Percentiles rank a stretch among this genome's conserved stretches.
These are phyloP conservation scores for Hyles euphorbiae DNA, from an alignment of 1,140 invertebrate genomes.

Conservation along the genomic window DNA sequence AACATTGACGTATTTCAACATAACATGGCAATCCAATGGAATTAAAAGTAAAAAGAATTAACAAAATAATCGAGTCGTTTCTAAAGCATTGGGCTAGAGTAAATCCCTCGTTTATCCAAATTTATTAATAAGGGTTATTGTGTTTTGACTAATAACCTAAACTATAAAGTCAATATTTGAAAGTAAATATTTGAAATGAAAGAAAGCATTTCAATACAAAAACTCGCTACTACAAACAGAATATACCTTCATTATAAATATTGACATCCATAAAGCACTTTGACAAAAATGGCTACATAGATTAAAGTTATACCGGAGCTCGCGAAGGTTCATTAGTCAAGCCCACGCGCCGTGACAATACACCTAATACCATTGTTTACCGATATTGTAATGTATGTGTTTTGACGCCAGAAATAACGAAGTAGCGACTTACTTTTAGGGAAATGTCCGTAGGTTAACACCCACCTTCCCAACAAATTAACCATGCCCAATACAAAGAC, in stretches of 20 bases:
- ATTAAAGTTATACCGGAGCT: background rate
- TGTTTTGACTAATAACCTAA: no score
- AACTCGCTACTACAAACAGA: background rate
- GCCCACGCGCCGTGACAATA: constrained; percentile 38
- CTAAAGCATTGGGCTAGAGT: no score
- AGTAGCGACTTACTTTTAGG: constrained; percentile 1
- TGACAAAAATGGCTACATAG: constrained; percentile 14
- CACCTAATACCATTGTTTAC: constrained; percentile 42
- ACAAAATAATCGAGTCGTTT: no score
- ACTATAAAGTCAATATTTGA: no score
- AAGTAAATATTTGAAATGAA: no score
- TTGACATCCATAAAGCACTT: constrained; percentile 5
- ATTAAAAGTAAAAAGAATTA: no score
- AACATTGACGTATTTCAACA: no score
- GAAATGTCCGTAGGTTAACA: background rate
- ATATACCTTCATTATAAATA: background rate
- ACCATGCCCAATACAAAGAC: no score
- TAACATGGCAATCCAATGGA: no score
- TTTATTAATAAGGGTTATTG: no score
- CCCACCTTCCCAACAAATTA: no score
- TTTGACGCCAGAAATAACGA: background rate
- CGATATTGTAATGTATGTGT: constrained; percentile 31
- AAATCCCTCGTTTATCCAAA: no score
- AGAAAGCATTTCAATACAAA: background rate
- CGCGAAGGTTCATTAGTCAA: constrained; percentile 41